Percentiles rank a stretch among this genome's conserved stretches.
These are phyloP conservation scores for Peromyscus maniculatus DNA, from an alignment of 2,113 vertebrate genomes.

Conservation along the genomic window DNA sequence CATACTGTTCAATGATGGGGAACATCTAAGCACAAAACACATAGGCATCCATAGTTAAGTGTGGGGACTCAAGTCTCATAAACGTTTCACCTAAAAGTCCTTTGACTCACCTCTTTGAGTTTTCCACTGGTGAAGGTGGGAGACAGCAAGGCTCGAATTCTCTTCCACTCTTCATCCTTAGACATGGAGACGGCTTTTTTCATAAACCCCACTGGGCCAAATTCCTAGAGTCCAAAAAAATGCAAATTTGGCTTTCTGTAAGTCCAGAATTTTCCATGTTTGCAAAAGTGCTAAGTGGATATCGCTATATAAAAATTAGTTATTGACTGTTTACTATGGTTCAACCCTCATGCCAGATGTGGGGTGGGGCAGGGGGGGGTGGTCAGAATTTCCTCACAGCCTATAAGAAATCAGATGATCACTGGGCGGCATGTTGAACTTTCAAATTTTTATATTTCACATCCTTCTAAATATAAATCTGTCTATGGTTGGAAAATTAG, in stretches of 20 bases:
- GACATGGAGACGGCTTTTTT: fast-evolving
- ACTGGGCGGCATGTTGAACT: fast-evolving
- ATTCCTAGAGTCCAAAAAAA: constrained; percentile 51
- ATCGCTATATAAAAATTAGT: background rate
- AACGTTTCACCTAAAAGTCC: background rate
- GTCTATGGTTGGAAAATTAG: background rate
- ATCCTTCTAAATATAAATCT: background rate
- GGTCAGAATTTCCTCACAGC: background rate
- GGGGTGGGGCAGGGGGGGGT: no score
- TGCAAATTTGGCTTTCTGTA: background rate
- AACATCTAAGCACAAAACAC: background rate
- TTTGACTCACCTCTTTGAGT: constrained; percentile 88
- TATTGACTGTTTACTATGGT: background rate
- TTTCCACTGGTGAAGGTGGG: constrained; percentile 92
- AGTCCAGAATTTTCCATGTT: background rate
- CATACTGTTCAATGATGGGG: background rate
- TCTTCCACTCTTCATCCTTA: constrained; percentile 86
- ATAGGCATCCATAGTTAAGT: background rate
- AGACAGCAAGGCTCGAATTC: constrained; percentile 89
- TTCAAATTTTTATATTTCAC: background rate
- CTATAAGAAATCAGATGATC: background rate
- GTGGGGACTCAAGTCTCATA: background rate
- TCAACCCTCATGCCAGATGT: background rate
- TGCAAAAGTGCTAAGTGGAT: background rate
- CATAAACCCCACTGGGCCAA: constrained; percentile 35